Conservation (phyloP, 2,113 vertebrate species). For the Catharus bicknelli region DNA sequence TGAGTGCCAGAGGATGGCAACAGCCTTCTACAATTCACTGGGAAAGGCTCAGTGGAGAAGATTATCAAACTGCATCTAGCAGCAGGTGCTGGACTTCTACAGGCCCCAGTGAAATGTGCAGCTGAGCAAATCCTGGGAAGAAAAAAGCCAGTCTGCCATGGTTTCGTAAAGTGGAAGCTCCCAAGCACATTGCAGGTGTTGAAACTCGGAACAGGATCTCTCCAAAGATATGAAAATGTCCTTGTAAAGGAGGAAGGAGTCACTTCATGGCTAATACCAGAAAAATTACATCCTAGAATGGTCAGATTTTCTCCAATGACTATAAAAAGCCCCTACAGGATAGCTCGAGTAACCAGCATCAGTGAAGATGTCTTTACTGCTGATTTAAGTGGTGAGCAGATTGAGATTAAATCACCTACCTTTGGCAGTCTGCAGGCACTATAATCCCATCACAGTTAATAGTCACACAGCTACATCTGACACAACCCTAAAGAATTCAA, state of each 20-base stretch:
- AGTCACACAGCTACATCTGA: not conserved
- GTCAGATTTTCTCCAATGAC: not conserved
- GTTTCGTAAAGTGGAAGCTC: not conserved
- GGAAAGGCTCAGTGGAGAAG: not conserved
- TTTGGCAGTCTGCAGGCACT: not conserved
- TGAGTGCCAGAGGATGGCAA: constrained; percentile 23
- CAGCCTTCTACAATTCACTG: not conserved
- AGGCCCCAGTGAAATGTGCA: not conserved
- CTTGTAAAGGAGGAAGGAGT: not conserved
- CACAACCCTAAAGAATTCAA: not conserved
- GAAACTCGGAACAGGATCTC: not conserved
- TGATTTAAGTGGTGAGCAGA: not conserved
- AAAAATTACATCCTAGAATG: not conserved
- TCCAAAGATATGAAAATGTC: not conserved
- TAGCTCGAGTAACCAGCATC: not conserved
- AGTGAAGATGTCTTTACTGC: not conserved
- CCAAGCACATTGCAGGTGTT: not conserved
- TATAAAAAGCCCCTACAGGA: not conserved
- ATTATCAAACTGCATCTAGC: not conserved
- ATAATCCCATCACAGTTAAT: not conserved
- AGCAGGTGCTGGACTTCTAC: not conserved
- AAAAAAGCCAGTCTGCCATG: not conserved
- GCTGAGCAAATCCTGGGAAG: not conserved
- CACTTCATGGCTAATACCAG: not conserved
- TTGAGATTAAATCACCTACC: not conserved